These are phyloP conservation scores for Saccostrea cuccullata DNA, from an alignment of 1,140 invertebrate species.

Conservation along the genomic window DNA sequence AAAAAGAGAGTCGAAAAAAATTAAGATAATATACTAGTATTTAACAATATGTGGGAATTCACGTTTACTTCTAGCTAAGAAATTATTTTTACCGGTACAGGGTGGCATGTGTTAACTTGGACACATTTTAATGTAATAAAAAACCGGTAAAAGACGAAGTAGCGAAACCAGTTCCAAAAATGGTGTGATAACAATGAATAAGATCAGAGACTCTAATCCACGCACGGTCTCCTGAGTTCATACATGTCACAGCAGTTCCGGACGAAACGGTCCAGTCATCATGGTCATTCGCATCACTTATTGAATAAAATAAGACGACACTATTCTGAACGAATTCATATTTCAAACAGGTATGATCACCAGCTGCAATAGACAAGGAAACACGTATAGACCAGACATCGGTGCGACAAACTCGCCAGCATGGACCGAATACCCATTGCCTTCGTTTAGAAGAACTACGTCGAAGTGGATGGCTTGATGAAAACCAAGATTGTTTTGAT, in stretches of 20 bases:
- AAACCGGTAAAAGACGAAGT: not conserved
- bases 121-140: not conserved
- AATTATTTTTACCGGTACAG: no score
- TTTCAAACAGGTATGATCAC: not conserved
- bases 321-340: constrained; percentile 31
- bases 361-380: constrained; percentile 21
- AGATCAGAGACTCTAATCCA: constrained; percentile 19
- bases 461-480: constrained; percentile 23
- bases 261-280: constrained; percentile 22
- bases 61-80: no score
- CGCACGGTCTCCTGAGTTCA: not conserved
- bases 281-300: constrained; percentile 42
- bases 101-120: no score
- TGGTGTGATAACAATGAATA: not conserved
- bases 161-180: not conserved
- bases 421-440: constrained; percentile 9
- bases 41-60: not conserved
- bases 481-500: not conserved
- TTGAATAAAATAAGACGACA: not conserved
- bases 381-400: constrained; percentile 30
- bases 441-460: constrained; percentile 17
- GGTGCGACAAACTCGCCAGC: constrained; percentile 37
- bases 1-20: no score
- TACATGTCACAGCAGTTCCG: not conserved
- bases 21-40: no score